Percentiles rank a stretch among this genome's conserved stretches.
Conservation (phyloP, 2,888 invertebrate species). For the Hartigia nigra region DNA sequence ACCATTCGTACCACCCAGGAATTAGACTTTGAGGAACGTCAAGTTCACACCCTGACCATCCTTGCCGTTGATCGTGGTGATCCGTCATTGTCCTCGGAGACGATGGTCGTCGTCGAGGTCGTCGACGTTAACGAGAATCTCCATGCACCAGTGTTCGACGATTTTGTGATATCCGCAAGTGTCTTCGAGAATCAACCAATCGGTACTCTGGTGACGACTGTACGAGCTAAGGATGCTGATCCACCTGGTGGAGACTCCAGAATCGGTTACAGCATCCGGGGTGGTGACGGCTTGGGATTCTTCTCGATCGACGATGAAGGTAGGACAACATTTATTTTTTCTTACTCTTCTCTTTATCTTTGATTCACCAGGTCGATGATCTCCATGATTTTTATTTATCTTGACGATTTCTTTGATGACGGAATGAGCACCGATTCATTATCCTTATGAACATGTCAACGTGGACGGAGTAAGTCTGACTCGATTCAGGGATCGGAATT, state of each 20-base stretch:
- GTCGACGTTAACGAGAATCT: slow-evolving; percentile 96
- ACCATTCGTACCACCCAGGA: slow-evolving; percentile 82
- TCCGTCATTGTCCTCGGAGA: slow-evolving; percentile 82
- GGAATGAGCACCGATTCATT: background rate
- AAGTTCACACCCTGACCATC: slow-evolving; percentile 88
- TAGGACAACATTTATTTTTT: slow-evolving; percentile 63
- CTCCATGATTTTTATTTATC: background rate
- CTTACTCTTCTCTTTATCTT: background rate
- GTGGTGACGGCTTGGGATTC: slow-evolving; percentile 90
- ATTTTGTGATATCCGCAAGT: slow-evolving; percentile 79
- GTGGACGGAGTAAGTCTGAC: background rate
- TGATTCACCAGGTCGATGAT: background rate
- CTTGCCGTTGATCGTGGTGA: slow-evolving; percentile 88
- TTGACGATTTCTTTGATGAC: background rate
- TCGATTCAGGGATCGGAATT: background rate
- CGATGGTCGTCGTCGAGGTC: slow-evolving; percentile 85
- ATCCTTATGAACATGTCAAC: slow-evolving; percentile 14
- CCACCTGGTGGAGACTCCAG: slow-evolving; percentile 83
- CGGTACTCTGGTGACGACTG: slow-evolving; percentile 81
- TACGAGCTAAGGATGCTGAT: slow-evolving; percentile 85
- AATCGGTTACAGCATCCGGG: slow-evolving; percentile 86
- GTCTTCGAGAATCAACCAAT: slow-evolving; percentile 85
- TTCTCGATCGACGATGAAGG: slow-evolving; percentile 93
- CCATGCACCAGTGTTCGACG: slow-evolving; percentile 84
- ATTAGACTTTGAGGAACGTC: slow-evolving; percentile 90